Conservation (phyloP, 2,113 vertebrate species). For the Taxidea taxus region DNA sequence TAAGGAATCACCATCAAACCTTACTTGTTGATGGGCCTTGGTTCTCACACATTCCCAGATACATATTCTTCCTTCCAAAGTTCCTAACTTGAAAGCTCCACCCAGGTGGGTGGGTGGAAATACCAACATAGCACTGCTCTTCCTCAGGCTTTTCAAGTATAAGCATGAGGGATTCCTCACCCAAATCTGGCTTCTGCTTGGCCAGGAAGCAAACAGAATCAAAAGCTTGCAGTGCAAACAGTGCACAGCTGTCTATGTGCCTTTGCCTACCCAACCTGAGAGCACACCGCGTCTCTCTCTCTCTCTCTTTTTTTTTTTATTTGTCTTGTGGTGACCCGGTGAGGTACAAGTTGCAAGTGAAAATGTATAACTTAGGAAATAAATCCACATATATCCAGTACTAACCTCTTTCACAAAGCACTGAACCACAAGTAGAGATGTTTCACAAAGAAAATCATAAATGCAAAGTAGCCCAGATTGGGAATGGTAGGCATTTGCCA, state of each 20-base stretch:
- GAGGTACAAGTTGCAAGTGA: slow-evolving; percentile 73
- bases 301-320: not conserved
- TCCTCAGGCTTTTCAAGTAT: not conserved
- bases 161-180: slow-evolving; percentile 26
- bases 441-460: slow-evolving; percentile 7
- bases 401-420: slow-evolving; percentile 54
- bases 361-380: slow-evolving; percentile 60
- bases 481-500: slow-evolving; percentile 37
- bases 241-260: slow-evolving; percentile 59
- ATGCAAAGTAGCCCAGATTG: slow-evolving; percentile 59
- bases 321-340: slow-evolving; percentile 67
- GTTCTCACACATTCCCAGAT: not conserved
- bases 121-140: not conserved
- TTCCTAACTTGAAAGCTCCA: not conserved
- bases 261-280: slow-evolving; percentile 49
- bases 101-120: fast-evolving
- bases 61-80: not conserved
- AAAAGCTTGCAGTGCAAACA: slow-evolving; percentile 61
- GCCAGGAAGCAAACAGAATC: slow-evolving; percentile 63
- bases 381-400: slow-evolving; percentile 65
- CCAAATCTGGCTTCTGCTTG: slow-evolving; percentile 55
- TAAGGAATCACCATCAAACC: not conserved
- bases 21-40: not conserved
- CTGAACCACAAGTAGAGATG: not conserved
- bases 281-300: slow-evolving; percentile 26